These are phyloP conservation scores for Drosophila mercatorum DNA, from an alignment of 2,888 invertebrate genomes.

Conservation along the genomic window DNA sequence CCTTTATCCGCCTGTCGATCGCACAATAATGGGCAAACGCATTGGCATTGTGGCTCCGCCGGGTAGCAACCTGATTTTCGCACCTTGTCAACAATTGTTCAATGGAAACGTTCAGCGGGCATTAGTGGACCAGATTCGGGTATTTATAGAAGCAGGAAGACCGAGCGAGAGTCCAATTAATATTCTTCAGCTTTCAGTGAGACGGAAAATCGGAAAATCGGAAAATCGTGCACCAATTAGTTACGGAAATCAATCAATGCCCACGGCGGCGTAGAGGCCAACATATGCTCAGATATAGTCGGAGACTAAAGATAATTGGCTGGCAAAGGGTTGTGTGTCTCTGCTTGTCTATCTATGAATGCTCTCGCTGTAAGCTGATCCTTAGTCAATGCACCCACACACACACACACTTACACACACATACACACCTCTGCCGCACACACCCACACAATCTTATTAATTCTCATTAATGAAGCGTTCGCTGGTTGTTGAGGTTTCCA, in stretches of 20 bases:
- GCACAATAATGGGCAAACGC: slow-evolving; percentile 71
- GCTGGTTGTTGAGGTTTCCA: slow-evolving; percentile 31
- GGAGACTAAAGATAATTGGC: slow-evolving; percentile 68
- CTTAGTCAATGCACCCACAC: slow-evolving; percentile 34
- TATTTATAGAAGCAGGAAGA: slow-evolving; percentile 22
- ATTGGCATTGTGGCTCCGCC: slow-evolving; percentile 19
- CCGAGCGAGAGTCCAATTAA: slow-evolving; percentile 42
- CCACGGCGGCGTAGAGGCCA: slow-evolving; percentile 31
- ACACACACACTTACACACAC: not conserved
- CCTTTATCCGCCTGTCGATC: slow-evolving; percentile 71
- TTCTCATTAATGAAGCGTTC: slow-evolving; percentile 66
- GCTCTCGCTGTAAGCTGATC: slow-evolving; percentile 51
- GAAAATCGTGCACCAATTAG: slow-evolving; percentile 44
- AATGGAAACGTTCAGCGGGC: slow-evolving; percentile 38
- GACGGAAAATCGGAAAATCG: slow-evolving; percentile 12
- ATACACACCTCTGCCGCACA: not conserved
- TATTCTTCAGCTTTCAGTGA: slow-evolving; percentile 41
- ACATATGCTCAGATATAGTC: slow-evolving; percentile 65
- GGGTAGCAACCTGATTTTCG: slow-evolving; percentile 64
- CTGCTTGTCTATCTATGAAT: slow-evolving; percentile 28
- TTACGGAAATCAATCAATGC: slow-evolving; percentile 65
- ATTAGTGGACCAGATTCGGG: slow-evolving; percentile 18
- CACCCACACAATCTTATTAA: slow-evolving; percentile 54
- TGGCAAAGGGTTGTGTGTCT: slow-evolving; percentile 36
- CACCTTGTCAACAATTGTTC: slow-evolving; percentile 65